Percentiles rank a stretch among this genome's conserved stretches.
phyloP scores from a whole-genome alignment of 2,888 invertebrate genomes.

The Eilema depressum region DNA sequence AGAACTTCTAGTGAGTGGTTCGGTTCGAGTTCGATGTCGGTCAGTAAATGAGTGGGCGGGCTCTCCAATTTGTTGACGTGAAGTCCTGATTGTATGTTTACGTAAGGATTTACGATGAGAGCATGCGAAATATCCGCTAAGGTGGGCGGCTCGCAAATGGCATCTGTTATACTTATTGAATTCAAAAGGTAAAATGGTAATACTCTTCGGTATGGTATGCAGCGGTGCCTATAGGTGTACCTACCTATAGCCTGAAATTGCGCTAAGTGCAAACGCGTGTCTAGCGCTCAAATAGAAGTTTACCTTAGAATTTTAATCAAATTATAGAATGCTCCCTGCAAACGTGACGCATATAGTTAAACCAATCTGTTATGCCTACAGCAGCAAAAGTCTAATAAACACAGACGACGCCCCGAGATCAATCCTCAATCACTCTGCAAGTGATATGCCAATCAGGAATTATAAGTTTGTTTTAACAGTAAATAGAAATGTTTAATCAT shows the following conservation, averaged over 20 bases:
- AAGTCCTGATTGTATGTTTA: slow-evolving; percentile 75
- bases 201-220: background rate
- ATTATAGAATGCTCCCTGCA: background rate
- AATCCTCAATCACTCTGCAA: background rate
- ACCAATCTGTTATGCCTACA: background rate
- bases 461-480: background rate
- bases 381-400: background rate
- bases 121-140: slow-evolving; percentile 61
- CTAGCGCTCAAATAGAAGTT: background rate
- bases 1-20: slow-evolving; percentile 42
- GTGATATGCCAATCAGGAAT: background rate
- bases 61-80: slow-evolving; percentile 77
- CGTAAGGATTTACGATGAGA: slow-evolving; percentile 68
- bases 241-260: background rate
- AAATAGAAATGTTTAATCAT: background rate
- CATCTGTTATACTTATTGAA: slow-evolving; percentile 67
- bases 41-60: slow-evolving; percentile 71
- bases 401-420: background rate
- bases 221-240: background rate
- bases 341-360: background rate
- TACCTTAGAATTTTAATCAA: background rate
- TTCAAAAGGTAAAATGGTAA: slow-evolving; percentile 37
- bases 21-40: slow-evolving; percentile 43
- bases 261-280: background rate
- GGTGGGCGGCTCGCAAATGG: slow-evolving; percentile 66